Evolutionary conservation across 2,797 vertebrate genomes (phyloP), one percentile per base, ranked within the genome.

Genomic region (Oreortyx pictus): DNA sequence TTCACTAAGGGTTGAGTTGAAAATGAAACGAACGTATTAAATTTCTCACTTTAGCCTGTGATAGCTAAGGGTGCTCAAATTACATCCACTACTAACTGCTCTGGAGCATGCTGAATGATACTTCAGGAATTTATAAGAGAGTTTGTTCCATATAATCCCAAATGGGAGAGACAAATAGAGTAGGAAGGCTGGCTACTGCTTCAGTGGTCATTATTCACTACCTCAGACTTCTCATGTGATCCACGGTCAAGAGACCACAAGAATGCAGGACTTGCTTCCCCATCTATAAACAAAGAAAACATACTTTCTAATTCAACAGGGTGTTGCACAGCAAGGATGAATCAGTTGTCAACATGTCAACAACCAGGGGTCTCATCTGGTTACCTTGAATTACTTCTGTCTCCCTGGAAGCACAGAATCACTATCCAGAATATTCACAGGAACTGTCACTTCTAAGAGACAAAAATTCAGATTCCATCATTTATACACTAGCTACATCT

Each of bases 201-300:
- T 75, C 66, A 73, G 50, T 60, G 29, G 59, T 87, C 20, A 0
- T 81, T 86, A 73, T 62, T 87, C 73, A 71, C 84, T 47, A n/a
- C 41, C 62, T 71, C 68, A 81, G 87, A 78, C 62, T 83, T 82
- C 66, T 83, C 76, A 66, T 90, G 80, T 83, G 73, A 86, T 74
- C 75, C 43, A 62, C 33, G 47, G 70, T 73, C 56, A 86, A 93
- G 17, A 56, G 82, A 89, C 82, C 91, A 83, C 89, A 93, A 81
- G 73, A 95, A 86, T 9, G 15, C 62, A 88, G 77, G 31, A 52
- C 75, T 91, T 94, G 59, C 54, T 86, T 92, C 62, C 62, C 37
- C 91, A 43, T 89, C 62, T 60, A 52, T 70, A 92, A 94, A 89
- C 59, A 86, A 56, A 88, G 41, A 74, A 89, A 95, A 66, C 25